phyloP scores from a whole-genome alignment of 2,888 invertebrate species.

The Hipparchia semele region DNA sequence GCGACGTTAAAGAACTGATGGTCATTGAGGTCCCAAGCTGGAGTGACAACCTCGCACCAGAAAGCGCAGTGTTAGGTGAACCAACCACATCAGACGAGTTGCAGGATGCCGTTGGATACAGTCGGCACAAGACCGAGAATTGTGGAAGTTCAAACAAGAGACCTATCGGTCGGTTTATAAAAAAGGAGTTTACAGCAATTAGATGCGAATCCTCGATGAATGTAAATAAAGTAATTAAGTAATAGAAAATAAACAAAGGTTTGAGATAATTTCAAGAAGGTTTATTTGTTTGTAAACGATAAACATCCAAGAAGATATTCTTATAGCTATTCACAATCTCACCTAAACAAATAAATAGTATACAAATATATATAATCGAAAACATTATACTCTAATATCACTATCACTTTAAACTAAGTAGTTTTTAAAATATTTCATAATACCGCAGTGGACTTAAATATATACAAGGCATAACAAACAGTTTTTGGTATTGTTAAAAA shows the following conservation, averaged over 20 bases:
- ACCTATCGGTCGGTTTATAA: too few relatives aligned
- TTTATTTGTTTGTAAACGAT: slow-evolving; percentile 76
- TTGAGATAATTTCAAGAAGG: slow-evolving; percentile 61
- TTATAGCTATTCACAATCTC: slow-evolving; percentile 71
- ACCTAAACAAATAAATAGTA: slow-evolving; percentile 77
- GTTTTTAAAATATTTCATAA: slow-evolving; percentile 37
- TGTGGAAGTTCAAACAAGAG: too few relatives aligned
- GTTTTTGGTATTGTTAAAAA: slow-evolving; percentile 31
- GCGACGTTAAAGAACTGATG: too few relatives aligned
- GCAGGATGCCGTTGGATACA: too few relatives aligned
- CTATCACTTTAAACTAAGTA: slow-evolving; percentile 67
- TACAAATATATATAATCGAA: slow-evolving; percentile 71
- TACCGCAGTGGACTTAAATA: slow-evolving; percentile 30
- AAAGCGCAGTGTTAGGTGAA: too few relatives aligned
- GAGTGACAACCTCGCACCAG: too few relatives aligned
- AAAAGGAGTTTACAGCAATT: too few relatives aligned
- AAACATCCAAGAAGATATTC: slow-evolving; percentile 74
- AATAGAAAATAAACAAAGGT: slow-evolving; percentile 29
- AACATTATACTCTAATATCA: slow-evolving; percentile 79
- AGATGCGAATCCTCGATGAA: too few relatives aligned
- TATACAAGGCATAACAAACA: slow-evolving; percentile 37
- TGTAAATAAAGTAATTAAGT: too few relatives aligned
- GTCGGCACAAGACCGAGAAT: too few relatives aligned
- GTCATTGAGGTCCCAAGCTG: too few relatives aligned
- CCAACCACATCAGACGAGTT: too few relatives aligned